Evolutionary conservation across 2,113 vertebrate species (phyloP).

Genomic region (Oceanites oceanicus): DNA sequence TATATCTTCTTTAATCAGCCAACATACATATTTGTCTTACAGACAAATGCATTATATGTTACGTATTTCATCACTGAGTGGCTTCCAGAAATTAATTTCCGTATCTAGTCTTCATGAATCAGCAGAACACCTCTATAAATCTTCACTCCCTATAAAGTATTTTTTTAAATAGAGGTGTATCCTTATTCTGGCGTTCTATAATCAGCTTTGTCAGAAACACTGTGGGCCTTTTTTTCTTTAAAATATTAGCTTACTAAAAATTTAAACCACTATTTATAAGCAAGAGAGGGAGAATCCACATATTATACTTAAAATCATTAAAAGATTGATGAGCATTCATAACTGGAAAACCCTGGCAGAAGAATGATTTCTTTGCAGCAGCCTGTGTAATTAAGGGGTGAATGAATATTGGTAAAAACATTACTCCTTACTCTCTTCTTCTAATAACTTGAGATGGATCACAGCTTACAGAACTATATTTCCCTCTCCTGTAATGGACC

Average conservation of each 20-base stretch:
- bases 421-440: not conserved
- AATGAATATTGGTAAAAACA: not conserved
- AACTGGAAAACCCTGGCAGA: not conserved
- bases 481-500: not conserved
- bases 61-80: slow-evolving; percentile 32
- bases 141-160: not conserved
- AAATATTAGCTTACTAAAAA: slow-evolving; percentile 19
- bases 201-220: slow-evolving; percentile 31
- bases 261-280: slow-evolving; percentile 15
- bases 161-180: not conserved
- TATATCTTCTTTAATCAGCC: slow-evolving; percentile 34
- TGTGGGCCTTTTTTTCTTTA: not conserved
- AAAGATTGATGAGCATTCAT: not conserved
- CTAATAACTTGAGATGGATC: not conserved
- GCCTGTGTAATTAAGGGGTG: not conserved
- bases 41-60: slow-evolving; percentile 25
- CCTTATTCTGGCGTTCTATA: slow-evolving; percentile 17
- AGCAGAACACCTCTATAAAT: slow-evolving; percentile 43
- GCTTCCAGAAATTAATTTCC: slow-evolving; percentile 53
- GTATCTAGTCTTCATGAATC: slow-evolving; percentile 45
- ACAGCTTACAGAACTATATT: not conserved
- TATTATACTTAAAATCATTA: slow-evolving; percentile 3
- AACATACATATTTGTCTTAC: slow-evolving; percentile 31
- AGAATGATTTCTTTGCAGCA: not conserved
- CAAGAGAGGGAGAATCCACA: not conserved